These are phyloP conservation scores for Epinotia nisella DNA, from an alignment of 2,888 invertebrate genomes.

Conservation along the genomic window DNA sequence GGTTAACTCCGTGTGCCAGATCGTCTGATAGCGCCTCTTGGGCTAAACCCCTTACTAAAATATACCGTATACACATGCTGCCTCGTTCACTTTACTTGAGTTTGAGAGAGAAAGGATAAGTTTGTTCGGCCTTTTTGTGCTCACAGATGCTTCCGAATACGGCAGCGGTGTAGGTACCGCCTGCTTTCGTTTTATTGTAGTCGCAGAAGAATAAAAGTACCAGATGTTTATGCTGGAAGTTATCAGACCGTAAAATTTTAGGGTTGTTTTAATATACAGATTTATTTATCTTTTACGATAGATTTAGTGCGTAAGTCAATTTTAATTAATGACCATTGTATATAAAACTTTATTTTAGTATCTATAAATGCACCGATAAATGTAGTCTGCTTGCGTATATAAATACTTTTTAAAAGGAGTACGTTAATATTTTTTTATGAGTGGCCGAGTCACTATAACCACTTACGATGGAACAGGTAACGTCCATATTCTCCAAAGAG, in stretches of 20 bases:
- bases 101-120: constrained; percentile 13
- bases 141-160: constrained; percentile 2
- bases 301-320: constrained; percentile 31
- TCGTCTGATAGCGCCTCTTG: constrained; percentile 40
- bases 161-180: constrained; percentile 22
- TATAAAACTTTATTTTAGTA: neutral
- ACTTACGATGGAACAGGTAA: constrained; percentile 10
- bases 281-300: constrained; percentile 31
- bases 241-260: constrained; percentile 40
- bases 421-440: neutral
- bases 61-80: neutral
- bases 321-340: constrained; percentile 8
- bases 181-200: constrained; percentile 42
- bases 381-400: neutral
- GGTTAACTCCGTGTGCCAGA: constrained; percentile 43
- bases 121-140: constrained; percentile 15
- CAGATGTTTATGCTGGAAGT: constrained; percentile 41
- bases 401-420: neutral
- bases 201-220: constrained; percentile 43
- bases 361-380: neutral
- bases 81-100: constrained; percentile 13
- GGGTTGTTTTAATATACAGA: constrained; percentile 35
- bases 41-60: constrained; percentile 5
- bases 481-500: constrained; percentile 28
- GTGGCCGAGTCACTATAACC: constrained; percentile 4